phyloP scores from a whole-genome alignment of 2,797 vertebrate genomes.

The Rhodeus uyekii region DNA sequence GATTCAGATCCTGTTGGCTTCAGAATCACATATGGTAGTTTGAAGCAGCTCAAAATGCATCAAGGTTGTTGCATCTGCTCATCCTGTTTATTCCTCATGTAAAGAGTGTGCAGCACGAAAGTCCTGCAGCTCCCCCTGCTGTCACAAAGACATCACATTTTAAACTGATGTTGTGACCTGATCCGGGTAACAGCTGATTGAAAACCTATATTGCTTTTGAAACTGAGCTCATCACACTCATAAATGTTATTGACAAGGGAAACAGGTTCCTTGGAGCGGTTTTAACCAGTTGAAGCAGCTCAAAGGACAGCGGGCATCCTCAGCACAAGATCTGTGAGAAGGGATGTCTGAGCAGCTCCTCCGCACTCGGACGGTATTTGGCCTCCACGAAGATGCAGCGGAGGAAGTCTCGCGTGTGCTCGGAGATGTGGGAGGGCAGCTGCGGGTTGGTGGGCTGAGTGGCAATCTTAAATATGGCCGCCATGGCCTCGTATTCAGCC shows the following conservation, averaged over 20 bases:
- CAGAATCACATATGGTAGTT: conserved; percentile 16
- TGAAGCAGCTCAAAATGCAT: conserved; percentile 4
- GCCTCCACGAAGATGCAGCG: conserved; percentile 95
- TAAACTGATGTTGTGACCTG: not conserved
- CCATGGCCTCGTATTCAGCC: conserved; percentile 98
- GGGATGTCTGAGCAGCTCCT: conserved; percentile 94
- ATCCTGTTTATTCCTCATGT: not conserved
- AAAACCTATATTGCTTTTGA: conserved; percentile 1
- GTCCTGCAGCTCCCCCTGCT: conserved; percentile 66
- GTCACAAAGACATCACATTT: conserved; percentile 46
- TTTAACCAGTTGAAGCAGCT: conserved; percentile 1
- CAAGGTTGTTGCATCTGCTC: not conserved
- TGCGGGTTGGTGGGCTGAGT: conserved; percentile 96
- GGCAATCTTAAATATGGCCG: conserved; percentile 98
- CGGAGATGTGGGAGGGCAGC: conserved; percentile 88
- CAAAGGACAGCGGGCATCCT: conserved; percentile 56
- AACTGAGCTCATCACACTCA: not conserved
- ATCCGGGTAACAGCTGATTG: conserved; percentile 20
- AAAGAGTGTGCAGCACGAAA: conserved; percentile 3
- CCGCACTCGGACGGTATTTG: conserved; percentile 91
- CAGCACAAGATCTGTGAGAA: conserved; percentile 95
- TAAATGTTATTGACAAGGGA: not conserved
- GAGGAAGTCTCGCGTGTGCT: conserved; percentile 92
- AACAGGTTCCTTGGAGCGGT: not conserved
- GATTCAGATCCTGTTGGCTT: not conserved